Conservation (phyloP, 2,797 vertebrate species). For the Sebastes cheni region DNA sequence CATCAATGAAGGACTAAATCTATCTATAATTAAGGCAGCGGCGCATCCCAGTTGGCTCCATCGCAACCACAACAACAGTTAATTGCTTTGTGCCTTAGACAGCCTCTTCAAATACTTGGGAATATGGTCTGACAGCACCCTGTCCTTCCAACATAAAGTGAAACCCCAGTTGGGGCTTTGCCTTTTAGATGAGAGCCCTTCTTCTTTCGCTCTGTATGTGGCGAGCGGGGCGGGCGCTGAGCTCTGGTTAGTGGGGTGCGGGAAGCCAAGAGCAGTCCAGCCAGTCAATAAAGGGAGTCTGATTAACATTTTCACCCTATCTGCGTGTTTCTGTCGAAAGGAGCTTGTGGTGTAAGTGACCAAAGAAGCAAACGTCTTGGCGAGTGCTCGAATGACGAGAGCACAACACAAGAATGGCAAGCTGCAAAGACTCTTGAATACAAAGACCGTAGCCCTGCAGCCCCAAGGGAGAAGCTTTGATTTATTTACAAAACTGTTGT, state of each 20-base stretch:
- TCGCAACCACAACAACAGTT: slow-evolving; percentile 55
- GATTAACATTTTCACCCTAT: slow-evolving; percentile 62
- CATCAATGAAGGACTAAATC: slow-evolving; percentile 48
- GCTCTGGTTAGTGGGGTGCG: slow-evolving; percentile 16
- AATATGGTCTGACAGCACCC: slow-evolving; percentile 64
- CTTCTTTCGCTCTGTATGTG: slow-evolving; percentile 21
- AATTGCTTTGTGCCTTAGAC: slow-evolving; percentile 68
- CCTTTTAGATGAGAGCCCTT: slow-evolving; percentile 58
- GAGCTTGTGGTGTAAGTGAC: slow-evolving; percentile 45
- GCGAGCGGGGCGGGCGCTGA: slow-evolving; percentile 19
- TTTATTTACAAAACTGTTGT: slow-evolving; percentile 69
- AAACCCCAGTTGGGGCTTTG: slow-evolving; percentile 52
- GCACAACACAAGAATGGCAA: slow-evolving; percentile 39
- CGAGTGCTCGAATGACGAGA: slow-evolving; percentile 41
- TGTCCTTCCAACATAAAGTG: slow-evolving; percentile 51
- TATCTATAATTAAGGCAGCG: slow-evolving; percentile 59
- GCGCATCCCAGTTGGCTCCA: slow-evolving; percentile 35
- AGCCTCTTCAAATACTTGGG: slow-evolving; percentile 42
- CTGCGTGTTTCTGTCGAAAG: slow-evolving; percentile 17
- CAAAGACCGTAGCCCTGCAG: slow-evolving; percentile 50
- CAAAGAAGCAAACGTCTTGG: slow-evolving; percentile 49
- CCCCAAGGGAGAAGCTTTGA: slow-evolving; percentile 61
- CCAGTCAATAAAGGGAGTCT: slow-evolving; percentile 28
- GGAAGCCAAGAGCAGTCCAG: slow-evolving; percentile 30
- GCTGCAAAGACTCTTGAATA: slow-evolving; percentile 54